These are phyloP conservation scores for Chionoecetes opilio DNA, from an alignment of 1,140 invertebrate species.

Conservation along the genomic window DNA sequence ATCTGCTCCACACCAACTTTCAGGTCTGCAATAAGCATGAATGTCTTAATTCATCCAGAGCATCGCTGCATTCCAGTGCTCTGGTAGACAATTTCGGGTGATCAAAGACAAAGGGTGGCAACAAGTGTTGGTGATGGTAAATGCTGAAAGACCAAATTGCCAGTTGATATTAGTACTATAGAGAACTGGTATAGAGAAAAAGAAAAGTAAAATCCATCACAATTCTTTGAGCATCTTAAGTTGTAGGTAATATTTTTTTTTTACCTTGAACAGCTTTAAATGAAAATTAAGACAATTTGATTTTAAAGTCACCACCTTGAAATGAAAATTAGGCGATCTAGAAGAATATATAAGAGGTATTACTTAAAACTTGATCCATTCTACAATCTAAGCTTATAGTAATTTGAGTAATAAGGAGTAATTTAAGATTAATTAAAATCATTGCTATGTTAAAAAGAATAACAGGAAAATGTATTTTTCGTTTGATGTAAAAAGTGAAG, in stretches of 20 bases:
- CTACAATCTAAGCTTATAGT: slow-evolving; percentile 6
- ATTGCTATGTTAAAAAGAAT: not conserved
- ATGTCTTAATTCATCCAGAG: slow-evolving; percentile 15
- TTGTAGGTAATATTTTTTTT: not conserved
- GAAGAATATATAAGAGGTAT: not conserved
- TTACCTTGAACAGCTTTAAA: no score
- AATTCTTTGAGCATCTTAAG: slow-evolving; percentile 21
- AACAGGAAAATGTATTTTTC: not conserved
- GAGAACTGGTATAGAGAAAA: not conserved
- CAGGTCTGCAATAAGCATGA: slow-evolving; percentile 31
- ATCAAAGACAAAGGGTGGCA: not conserved
- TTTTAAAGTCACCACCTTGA: not conserved
- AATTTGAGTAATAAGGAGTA: slow-evolving; percentile 21
- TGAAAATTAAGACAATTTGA: not conserved
- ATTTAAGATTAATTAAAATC: not conserved
- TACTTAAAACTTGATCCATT: not conserved
- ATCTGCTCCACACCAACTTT: slow-evolving; percentile 38
- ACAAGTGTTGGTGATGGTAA: not conserved
- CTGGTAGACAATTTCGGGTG: not conserved
- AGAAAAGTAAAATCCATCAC: not conserved
- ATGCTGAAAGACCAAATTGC: not conserved
- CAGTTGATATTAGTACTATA: not conserved
- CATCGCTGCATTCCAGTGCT: not conserved
- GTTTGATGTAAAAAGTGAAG: not conserved
- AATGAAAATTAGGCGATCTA: not conserved